These are phyloP conservation scores for Aphrocallistes beatrix DNA, from an alignment of 37 sponge, comb jelly and placozoan genomes.

Conservation along the genomic window DNA sequence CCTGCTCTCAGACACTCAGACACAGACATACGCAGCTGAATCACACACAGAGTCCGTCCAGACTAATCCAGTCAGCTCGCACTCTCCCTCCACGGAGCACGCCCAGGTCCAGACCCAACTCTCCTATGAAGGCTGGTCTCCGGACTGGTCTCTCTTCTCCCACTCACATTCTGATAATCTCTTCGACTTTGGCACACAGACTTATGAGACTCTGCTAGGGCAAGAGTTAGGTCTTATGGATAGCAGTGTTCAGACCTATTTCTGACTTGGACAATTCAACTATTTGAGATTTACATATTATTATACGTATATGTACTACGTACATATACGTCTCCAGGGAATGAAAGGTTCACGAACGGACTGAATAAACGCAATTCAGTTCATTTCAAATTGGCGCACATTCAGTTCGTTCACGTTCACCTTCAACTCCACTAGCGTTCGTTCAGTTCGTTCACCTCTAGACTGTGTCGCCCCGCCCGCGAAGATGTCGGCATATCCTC, in stretches of 20 bases:
- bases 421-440: too few species aligned
- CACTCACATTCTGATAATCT: not conserved
- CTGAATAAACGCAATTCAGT: too few species aligned
- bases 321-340: too few species aligned
- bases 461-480: too few species aligned
- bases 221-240: not conserved
- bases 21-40: not conserved
- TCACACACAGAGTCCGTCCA: not conserved
- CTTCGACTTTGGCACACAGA: not conserved
- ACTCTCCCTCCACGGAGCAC: slow-evolving; percentile 16
- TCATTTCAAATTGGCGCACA: too few species aligned
- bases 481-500: too few species aligned
- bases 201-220: not conserved
- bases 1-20: not conserved
- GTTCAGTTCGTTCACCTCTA: too few species aligned
- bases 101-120: not conserved
- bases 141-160: not conserved
- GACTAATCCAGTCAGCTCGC: not conserved
- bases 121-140: not conserved
- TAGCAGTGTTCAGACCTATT: slow-evolving; percentile 1
- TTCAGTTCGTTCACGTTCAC: too few species aligned
- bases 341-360: too few species aligned
- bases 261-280: not conserved
- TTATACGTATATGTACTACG: too few species aligned
- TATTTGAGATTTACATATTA: not conserved